Evolutionary conservation across 2,888 invertebrate species (phyloP).

Genomic region (Chrysotoxum bicinctum): DNA sequence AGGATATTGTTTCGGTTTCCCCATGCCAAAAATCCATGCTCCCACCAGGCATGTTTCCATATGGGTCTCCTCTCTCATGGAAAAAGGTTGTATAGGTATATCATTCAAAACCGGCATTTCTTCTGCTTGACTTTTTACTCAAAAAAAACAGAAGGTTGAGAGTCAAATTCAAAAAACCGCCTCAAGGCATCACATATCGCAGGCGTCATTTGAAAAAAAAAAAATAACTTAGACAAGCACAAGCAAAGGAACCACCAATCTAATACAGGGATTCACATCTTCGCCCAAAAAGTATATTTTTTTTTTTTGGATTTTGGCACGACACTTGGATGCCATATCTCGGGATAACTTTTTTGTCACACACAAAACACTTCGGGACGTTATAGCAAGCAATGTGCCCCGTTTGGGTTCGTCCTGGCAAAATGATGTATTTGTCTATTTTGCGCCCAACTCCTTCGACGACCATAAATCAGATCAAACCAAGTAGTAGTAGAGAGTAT

Average conservation of each 20-base stretch:
- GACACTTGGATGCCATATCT: constrained; percentile 70
- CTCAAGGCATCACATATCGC: constrained; percentile 68
- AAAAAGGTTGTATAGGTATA: constrained; percentile 19
- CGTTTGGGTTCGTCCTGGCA: constrained; percentile 14
- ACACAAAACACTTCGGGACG: constrained; percentile 45
- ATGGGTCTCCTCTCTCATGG: constrained; percentile 15
- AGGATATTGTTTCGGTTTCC: constrained; percentile 31
- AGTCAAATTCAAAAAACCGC: constrained; percentile 55
- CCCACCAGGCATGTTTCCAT: constrained; percentile 41
- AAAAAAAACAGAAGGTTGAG: constrained; percentile 21
- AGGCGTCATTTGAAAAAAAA: constrained; percentile 64
- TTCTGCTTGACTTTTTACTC: constrained; percentile 59
- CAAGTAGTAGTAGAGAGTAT: constrained; percentile 8
- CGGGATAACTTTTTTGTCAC: constrained; percentile 71
- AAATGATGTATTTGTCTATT: constrained; percentile 72
- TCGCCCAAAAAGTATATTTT: constrained; percentile 11
- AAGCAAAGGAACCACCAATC: constrained; percentile 38
- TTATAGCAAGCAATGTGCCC: constrained; percentile 27
- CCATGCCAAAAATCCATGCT: constrained; percentile 10
- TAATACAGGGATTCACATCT: constrained; percentile 52
- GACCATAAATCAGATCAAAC: constrained; percentile 72
- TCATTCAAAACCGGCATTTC: constrained; percentile 49
- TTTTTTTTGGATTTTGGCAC: constrained; percentile 67
- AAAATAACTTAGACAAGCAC: constrained; percentile 17
- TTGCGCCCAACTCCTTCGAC: constrained; percentile 70